phyloP scores from a whole-genome alignment of 2,113 vertebrate genomes.

The Ceratotherium simum region DNA sequence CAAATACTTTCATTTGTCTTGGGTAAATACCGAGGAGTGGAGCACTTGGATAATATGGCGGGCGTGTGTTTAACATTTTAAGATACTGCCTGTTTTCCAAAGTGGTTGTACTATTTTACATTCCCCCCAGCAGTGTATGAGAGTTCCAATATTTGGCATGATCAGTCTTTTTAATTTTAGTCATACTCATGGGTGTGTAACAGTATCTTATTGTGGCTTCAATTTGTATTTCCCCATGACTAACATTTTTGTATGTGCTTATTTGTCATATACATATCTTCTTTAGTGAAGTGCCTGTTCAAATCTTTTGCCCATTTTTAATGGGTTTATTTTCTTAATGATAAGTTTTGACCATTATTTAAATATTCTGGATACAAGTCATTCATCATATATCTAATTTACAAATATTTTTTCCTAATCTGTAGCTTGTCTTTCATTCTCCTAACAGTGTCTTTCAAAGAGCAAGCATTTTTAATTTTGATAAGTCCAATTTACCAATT shows the following conservation, averaged over 20 bases:
- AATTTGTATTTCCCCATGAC: not conserved
- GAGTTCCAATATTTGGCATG: not conserved
- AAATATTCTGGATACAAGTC: not conserved
- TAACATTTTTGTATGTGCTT: not conserved
- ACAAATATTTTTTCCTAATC: not conserved
- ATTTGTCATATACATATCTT: not conserved
- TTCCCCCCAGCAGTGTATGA: not conserved
- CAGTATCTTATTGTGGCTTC: not conserved
- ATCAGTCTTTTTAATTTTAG: not conserved
- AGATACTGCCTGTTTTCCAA: not conserved
- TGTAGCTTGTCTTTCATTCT: not conserved
- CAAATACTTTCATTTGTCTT: not conserved
- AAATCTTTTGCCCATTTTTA: constrained; percentile 9
- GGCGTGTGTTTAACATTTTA: not conserved
- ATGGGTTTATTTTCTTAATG: not conserved
- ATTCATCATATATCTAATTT: not conserved
- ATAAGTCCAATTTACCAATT: not conserved
- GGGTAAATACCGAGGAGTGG: not conserved
- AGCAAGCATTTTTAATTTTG: not conserved
- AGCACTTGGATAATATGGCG: not conserved
- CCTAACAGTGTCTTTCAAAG: not conserved
- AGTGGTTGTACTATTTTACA: not conserved
- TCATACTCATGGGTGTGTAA: not conserved
- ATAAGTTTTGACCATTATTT: not conserved
- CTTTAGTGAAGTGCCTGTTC: not conserved